Conservation (phyloP, 1,140 invertebrate species). For the Procambarus virginalis region DNA sequence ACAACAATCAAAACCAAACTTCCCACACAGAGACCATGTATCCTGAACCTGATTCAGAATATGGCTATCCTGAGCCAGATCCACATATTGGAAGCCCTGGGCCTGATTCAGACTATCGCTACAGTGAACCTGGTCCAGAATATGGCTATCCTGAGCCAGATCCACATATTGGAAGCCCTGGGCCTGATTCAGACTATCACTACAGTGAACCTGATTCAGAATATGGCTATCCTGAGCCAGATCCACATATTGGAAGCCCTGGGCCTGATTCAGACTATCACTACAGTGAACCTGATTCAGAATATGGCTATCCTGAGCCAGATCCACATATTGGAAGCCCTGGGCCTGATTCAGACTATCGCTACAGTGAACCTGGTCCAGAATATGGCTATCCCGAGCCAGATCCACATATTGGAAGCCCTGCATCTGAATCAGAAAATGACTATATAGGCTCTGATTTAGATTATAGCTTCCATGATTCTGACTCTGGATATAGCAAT, state of each 20-base stretch:
- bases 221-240: not conserved
- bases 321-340: not conserved
- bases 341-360: not conserved
- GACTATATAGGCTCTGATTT: not conserved
- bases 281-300: not conserved
- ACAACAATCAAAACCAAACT: not conserved
- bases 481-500: too few species aligned
- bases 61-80: constrained; percentile 14
- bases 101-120: not conserved
- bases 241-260: not conserved
- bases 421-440: not conserved
- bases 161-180: not conserved
- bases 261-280: too few species aligned
- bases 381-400: not conserved
- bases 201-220: not conserved
- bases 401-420: not conserved
- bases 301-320: not conserved
- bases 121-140: not conserved
- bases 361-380: not conserved
- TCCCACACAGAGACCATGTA: not conserved
- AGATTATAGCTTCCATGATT: not conserved
- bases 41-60: constrained; percentile 11
- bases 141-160: not conserved
- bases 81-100: not conserved
- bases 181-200: not conserved